Conservation (phyloP, 2,797 vertebrate species). For the Coilia nasus region DNA sequence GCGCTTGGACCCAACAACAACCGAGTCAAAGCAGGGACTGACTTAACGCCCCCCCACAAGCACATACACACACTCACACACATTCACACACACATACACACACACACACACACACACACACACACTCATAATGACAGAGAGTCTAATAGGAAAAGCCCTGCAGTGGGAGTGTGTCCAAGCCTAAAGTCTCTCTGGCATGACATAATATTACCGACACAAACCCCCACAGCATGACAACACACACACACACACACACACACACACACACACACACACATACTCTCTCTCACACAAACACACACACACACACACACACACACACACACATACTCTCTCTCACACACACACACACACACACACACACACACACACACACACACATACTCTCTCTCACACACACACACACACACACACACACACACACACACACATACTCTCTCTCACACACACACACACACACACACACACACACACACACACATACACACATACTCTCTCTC, state of each 20-base stretch:
- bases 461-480: too few relatives aligned
- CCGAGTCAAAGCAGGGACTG: too few relatives aligned
- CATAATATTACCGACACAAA: not conserved
- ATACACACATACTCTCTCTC: too few relatives aligned
- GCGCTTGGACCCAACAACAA: slow-evolving; percentile 38
- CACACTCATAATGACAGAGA: not conserved
- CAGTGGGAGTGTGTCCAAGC: slow-evolving; percentile 29
- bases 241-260: too few relatives aligned
- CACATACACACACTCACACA: not conserved
- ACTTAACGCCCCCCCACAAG: not conserved
- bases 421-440: too few relatives aligned
- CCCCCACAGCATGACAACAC: too few relatives aligned
- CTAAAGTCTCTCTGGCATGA: slow-evolving; percentile 16
- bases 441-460: too few relatives aligned
- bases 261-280: not conserved
- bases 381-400: not conserved
- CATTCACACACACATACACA: not conserved
- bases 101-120: not conserved
- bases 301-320: not conserved
- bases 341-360: not conserved
- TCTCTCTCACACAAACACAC: too few relatives aligned
- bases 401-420: too few relatives aligned
- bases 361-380: not conserved
- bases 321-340: too few relatives aligned
- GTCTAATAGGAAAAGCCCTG: slow-evolving; percentile 35